A percentile compares a stretch with the other conserved stretches of the same genome.
Conservation (phyloP, 2,888 invertebrate species). For the Cantharis lateralis region DNA sequence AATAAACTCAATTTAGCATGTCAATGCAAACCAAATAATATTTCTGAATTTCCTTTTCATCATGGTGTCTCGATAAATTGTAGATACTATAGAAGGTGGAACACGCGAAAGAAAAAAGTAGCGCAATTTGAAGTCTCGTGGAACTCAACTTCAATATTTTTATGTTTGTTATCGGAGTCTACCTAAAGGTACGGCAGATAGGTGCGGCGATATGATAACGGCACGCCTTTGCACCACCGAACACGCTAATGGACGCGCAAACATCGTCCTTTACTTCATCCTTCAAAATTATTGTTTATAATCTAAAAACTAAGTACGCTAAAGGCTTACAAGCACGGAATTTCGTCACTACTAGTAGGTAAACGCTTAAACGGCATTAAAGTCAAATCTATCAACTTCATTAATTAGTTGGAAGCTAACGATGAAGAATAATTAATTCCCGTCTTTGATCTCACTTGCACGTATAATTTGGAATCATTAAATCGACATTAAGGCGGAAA, state of each 20-base stretch:
- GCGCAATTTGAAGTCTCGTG: not conserved
- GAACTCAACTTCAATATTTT: not conserved
- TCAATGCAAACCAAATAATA: not conserved
- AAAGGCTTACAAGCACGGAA: not conserved
- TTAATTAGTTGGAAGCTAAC: conserved; percentile 7
- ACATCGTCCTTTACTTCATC: conserved; percentile 4
- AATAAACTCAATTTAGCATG: not conserved
- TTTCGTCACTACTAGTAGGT: not conserved
- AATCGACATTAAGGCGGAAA: not conserved
- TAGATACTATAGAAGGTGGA: not conserved
- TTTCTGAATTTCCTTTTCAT: not conserved
- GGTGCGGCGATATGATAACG: conserved; percentile 25
- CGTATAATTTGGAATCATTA: conserved; percentile 6
- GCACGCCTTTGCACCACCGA: conserved; percentile 12
- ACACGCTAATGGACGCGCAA: conserved; percentile 27
- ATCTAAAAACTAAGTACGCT: not conserved
- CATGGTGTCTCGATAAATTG: not conserved
- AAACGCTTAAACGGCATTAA: not conserved
- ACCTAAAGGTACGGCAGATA: conserved; percentile 22
- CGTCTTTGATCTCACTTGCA: not conserved
- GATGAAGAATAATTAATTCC: not conserved
- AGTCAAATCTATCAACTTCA: conserved; percentile 1
- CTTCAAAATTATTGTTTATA: not conserved
- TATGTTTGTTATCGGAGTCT: conserved; percentile 8
- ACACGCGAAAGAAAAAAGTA: not conserved